phyloP scores from a whole-genome alignment of 2,888 invertebrate genomes.

The Phaonia tiefii region DNA sequence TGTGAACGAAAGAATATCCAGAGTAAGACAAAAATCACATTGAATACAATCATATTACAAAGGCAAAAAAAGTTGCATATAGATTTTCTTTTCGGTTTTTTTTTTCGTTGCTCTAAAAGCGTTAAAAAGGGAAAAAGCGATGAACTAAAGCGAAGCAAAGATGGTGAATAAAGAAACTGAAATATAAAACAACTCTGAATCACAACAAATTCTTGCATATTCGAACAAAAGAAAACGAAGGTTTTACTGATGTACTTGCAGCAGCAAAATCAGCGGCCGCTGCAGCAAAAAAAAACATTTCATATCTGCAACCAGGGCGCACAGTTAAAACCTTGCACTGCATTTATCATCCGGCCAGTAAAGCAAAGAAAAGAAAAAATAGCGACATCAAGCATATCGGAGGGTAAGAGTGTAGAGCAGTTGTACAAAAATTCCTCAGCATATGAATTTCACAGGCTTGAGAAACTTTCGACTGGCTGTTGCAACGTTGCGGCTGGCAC shows the following conservation, averaged over 20 bases:
- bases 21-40: background rate
- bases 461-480: constrained; percentile 53
- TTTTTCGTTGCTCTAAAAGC: constrained; percentile 31
- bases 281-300: constrained; percentile 43
- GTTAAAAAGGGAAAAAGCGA: constrained; percentile 45
- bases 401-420: constrained; percentile 51
- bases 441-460: constrained; percentile 62
- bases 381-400: constrained; percentile 42
- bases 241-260: constrained; percentile 46
- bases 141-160: background rate
- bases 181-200: constrained; percentile 57
- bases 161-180: constrained; percentile 48
- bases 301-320: constrained; percentile 39
- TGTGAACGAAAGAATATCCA: background rate
- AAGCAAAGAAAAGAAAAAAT: constrained; percentile 30
- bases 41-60: constrained; percentile 53
- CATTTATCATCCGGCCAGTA: constrained; percentile 58
- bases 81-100: too few relatives aligned
- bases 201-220: constrained; percentile 63
- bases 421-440: constrained; percentile 61
- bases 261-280: constrained; percentile 7
- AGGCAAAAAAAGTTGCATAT: too few relatives aligned
- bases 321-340: constrained; percentile 67
- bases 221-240: constrained; percentile 64
- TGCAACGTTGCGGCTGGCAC: constrained; percentile 51